A percentile compares a stretch with the other conserved stretches of the same genome.
Evolutionary conservation across 2,888 invertebrate species (phyloP).

Genomic region (Pristionchus maxplancki): DNA sequence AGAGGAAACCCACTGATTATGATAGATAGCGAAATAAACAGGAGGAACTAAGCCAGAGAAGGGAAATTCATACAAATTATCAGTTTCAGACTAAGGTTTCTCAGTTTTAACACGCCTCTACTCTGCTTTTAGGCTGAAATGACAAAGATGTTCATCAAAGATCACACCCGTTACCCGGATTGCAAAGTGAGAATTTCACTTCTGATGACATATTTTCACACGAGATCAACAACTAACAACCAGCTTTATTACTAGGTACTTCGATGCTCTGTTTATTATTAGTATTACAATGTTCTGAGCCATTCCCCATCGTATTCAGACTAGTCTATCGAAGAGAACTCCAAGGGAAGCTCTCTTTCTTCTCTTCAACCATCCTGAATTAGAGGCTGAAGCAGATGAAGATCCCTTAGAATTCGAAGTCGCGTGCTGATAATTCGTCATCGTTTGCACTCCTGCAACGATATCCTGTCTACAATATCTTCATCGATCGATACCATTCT

Average conservation of each 20-base stretch:
- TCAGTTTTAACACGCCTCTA: background rate
- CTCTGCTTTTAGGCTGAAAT: background rate
- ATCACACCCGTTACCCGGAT: background rate
- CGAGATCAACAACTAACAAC: background rate
- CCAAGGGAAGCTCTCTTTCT: conserved; percentile 32
- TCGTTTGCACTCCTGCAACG: conserved; percentile 59
- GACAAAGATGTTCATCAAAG: background rate
- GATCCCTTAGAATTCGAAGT: conserved; percentile 58
- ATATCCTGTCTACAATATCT: background rate
- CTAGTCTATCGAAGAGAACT: conserved; percentile 30
- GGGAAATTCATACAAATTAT: background rate
- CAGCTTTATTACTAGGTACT: background rate
- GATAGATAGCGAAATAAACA: background rate
- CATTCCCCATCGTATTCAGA: background rate
- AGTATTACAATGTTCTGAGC: conserved; percentile 4
- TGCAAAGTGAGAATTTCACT: background rate
- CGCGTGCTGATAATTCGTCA: conserved; percentile 62
- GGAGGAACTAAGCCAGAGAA: background rate
- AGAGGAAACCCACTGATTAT: background rate
- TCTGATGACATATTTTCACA: background rate
- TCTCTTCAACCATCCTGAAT: conserved; percentile 47
- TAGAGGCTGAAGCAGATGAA: conserved; percentile 52
- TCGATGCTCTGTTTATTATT: conserved; percentile 28
- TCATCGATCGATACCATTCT: conserved; percentile 55
- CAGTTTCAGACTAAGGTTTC: background rate